Base-by-base conservation (phyloP, 2,888 invertebrate species). In the Heteropelma amictum region DNA sequence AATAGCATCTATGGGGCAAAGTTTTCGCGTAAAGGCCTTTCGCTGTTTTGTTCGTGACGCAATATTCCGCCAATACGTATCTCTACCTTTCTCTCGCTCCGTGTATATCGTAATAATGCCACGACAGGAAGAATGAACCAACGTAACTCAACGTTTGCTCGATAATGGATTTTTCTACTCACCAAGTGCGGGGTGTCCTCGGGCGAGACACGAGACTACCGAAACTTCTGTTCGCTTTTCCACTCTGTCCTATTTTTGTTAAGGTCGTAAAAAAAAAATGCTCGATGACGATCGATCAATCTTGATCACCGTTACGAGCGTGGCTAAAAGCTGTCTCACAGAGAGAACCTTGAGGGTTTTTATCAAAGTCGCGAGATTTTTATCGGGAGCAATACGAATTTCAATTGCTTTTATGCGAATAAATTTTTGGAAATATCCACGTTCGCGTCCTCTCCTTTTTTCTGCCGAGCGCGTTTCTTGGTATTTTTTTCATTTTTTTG, bases 131-230 rank as follows among this genome's bases (percentile, higher is more conserved):
- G n/a, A n/a, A n/a, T n/a, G n/a, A n/a, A n/a, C n/a, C n/a, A n/a
- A n/a, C n/a, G n/a, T n/a, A n/a, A n/a, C 42, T 26, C 14, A 26
- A 42, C 42, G 51, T 8, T 40, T 19, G 26, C 38, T 45, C 51
- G 69, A 73, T 69, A 69, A 69, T 73, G 56, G 69, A 73, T 69
- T 73, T 58, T 23, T 30, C 69, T 17, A 68, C 56, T 73, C 26
- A 26, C 42, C 14, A 8, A 33, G 10, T 51, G 17, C n/a, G 3
- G 23, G 1, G 40, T 40, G 38, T 23, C 26, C 17, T 17, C 8
- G 1, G 10, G n/a, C n/a, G n/a, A 42, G 21, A 51, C 40, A 21
- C 26, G 23, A 35, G 10, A 14, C 40, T 23, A n/a, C 28, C 42
- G 19, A 17, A 6, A 21, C n/a, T 14, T 17, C 26, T 4, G 0